Evolutionary conservation across 2,113 vertebrate species (phyloP), one percentile per base, ranked within the genome.

Genomic region (Budorcas taxicolor): DNA sequence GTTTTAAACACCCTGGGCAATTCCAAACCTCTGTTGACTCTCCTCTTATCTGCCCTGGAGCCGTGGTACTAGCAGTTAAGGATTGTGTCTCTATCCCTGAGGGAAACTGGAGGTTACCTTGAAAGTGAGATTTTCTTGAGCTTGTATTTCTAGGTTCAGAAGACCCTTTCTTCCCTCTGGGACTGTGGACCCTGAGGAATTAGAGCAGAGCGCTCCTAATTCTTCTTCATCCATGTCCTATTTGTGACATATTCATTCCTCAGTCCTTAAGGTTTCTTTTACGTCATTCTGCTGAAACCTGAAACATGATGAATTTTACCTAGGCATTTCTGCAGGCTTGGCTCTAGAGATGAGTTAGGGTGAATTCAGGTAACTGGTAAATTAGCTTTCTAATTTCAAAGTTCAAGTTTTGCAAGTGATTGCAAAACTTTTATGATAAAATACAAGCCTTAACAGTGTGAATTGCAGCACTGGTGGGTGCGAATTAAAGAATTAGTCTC

Each of bases 401-500:
- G 33, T 90, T 90, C 45, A 85, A 25, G 23, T 93, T 84, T 64
- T 67, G 71, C 1, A 3, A 85, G 33, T 83, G 19, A 55, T 25
- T 17, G 6, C 15, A 50, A 83, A 87, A 91, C 19, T 55, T 94
- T 15, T 21, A 36, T 25, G 78, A 82, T 43, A 89, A 98, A 87
- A 84, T 71, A 52, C 27, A 58, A 74, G 47, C 85, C 40, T 91
- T 94, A 86, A 86, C 36, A 53, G 25, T 52, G 3, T 53, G 21
- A 84, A 19, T n/a, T 13, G 10, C 4, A 50, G 58, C 4, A 7
- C 40, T 52, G 11, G n/a, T 76, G 40, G 84, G 78, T 86, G 45
- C 88, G 80, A 84, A 95, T 95, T 95, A 36, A 95, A 96, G 96
- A 93, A 96, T 96, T 53, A 97, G 94, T 92, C 55, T 74, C 53